Evolutionary conservation across 2,888 invertebrate species (phyloP), one percentile per base, ranked within the genome.

Genomic region (Tupiocoris notatus): DNA sequence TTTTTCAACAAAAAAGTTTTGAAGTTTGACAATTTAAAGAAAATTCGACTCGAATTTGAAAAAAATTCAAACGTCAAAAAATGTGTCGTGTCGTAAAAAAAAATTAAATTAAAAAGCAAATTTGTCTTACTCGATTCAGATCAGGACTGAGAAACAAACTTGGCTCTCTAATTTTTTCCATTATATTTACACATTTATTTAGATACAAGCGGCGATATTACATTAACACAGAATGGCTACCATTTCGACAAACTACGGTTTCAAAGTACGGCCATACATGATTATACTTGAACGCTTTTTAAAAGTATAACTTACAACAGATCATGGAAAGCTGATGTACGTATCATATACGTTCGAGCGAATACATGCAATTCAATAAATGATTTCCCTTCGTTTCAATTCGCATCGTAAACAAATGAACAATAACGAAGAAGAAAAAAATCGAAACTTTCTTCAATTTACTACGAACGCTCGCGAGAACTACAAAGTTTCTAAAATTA

Each of bases 181-280:
- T 62, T 76, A 58, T 76, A 76, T 70, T 76, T 76, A 76, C 76
- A 76, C 64, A 63, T 56, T 64, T 71, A 70, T 71, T 61, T 61
- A 62, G 61, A 73, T 73, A 73, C 73, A 73, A 73, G 73, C 73
- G 23, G 25, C 58, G 58, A 64, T 57, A 56, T 74, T 17, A 74
- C 64, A 64, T 65, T 74, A 64, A 74, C 74, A 74, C 64, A 22
- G 56, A 74, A 21, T 56, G n/a, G n/a, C 74, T 70, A 70, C 59
- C 61, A 21, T 59, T 59, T 16, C 12, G 24, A 20, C n/a, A 59
- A 59, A 20, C 70, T 59, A 70, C 61, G 12, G 22, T 20, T 68
- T n/a, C n/a, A n/a, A n/a, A n/a, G n/a, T n/a, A n/a, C n/a, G 22
- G 20, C 18, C 58, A 59, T 57, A 67, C 57, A 3, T 21, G 6